Percentiles rank a stretch among this genome's conserved stretches.
phyloP scores from a whole-genome alignment of 2,113 vertebrate genomes.

The Lepisosteus osseus region DNA sequence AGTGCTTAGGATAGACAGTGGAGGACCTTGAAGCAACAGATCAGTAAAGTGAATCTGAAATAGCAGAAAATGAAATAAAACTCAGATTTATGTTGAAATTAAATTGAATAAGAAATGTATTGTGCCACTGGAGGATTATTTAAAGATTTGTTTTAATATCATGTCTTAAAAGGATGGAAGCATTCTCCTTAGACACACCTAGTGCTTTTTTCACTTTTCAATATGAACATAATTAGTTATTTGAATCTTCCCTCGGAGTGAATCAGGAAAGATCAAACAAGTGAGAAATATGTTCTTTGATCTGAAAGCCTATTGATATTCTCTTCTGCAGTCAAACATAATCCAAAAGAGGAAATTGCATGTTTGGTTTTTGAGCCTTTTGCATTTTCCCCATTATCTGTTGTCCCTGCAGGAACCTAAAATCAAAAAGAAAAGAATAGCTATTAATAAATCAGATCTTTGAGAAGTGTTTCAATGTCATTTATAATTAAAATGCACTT shows the following conservation, averaged over 20 bases:
- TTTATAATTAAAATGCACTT: too few species aligned
- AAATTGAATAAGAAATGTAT: too few species aligned
- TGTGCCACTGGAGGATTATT: too few species aligned
- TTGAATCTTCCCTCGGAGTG: not conserved
- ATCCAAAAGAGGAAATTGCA: not conserved
- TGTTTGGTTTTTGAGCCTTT: conserved; percentile 5
- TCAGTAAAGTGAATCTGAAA: not conserved
- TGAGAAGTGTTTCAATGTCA: too few species aligned
- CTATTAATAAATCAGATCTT: too few species aligned
- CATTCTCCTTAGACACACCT: too few species aligned
- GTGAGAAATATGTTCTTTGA: not conserved
- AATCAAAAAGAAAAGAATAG: conserved; percentile 8
- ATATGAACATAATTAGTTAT: not conserved
- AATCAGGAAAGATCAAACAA: conserved; percentile 5
- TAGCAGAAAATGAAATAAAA: not conserved
- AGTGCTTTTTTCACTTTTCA: not conserved
- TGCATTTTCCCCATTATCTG: conserved; percentile 31
- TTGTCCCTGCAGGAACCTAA: conserved; percentile 70
- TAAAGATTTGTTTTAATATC: too few species aligned
- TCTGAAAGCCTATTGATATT: not conserved
- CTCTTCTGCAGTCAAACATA: not conserved
- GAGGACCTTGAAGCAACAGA: conserved; percentile 27
- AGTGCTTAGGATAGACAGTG: conserved; percentile 18
- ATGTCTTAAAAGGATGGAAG: too few species aligned
- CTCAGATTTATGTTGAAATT: too few species aligned